These are phyloP conservation scores for Ophthalmolycus amberensis DNA, from an alignment of 2,113 vertebrate species.

Conservation along the genomic window DNA sequence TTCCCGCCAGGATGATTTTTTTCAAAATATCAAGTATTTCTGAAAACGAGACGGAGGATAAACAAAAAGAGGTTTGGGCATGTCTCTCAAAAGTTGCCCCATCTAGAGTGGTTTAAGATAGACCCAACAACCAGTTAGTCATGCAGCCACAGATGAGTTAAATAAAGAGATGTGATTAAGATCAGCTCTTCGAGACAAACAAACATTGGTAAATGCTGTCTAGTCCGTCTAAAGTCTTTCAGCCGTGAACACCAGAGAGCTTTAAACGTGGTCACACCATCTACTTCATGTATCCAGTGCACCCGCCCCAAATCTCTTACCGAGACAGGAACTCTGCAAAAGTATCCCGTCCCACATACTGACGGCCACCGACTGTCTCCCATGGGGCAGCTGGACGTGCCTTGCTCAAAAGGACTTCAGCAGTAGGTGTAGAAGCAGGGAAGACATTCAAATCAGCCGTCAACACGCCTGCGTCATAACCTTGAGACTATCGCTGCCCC, in stretches of 20 bases:
- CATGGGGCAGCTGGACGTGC: neutral
- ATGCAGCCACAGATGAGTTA: conserved; percentile 10
- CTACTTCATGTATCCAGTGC: neutral
- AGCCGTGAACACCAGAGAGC: conserved; percentile 9
- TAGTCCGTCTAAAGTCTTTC: conserved; percentile 24
- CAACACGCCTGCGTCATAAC: conserved; percentile 4
- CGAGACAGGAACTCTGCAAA: neutral
- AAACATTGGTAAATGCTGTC: conserved; percentile 14
- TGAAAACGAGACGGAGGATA: conserved; percentile 26
- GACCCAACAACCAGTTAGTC: conserved; percentile 17
- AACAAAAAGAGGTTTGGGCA: conserved; percentile 10
- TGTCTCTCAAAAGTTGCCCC: neutral
- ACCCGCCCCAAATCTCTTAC: neutral
- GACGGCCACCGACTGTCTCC: neutral
- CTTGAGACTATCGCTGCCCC: neutral
- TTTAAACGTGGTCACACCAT: conserved; percentile 16
- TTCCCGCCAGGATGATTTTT: conserved; percentile 6
- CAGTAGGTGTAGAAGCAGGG: neutral
- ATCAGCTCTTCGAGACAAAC: conserved; percentile 12
- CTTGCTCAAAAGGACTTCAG: neutral
- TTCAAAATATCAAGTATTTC: conserved; percentile 18
- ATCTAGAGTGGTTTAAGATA: conserved; percentile 16
- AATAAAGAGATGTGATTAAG: neutral
- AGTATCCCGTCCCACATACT: neutral
- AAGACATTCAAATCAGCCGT: neutral